Evolutionary conservation across 2,113 vertebrate species (phyloP), one percentile per base, ranked within the genome.

Genomic region (Irena cyanogastra): DNA sequence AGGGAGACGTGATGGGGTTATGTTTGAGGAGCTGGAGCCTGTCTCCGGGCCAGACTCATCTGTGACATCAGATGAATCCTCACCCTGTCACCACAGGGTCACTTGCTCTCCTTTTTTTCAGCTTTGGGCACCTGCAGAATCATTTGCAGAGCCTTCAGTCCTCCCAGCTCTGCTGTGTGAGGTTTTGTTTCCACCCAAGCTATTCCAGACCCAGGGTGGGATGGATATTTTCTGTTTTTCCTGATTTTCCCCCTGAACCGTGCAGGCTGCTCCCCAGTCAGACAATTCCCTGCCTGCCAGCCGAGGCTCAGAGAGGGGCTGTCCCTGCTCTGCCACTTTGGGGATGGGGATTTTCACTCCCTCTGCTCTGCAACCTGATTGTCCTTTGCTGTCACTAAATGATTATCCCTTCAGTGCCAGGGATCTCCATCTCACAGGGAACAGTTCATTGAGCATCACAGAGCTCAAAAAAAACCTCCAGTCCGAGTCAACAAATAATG

Each of bases 321-420:
- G 56, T 75, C 41, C 42, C 56, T 63, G 39, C 22, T 53, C 24
- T 66, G 60, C 14, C 52, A 44, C 52, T 37, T n/a, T 22, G 42
- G 52, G 39, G 20, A 52, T 31, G 22, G 39, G 53, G 16, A 83
- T 68, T 59, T 83, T 78, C 64, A 68, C 28, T 60, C 70, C 45
- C 56, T 19, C 6, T 74, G 31, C n/a, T 64, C 64, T 71, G 64
- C 69, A 94, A 41, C 71, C 39, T 56, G 21, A 5, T 26, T 77
- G 91, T 87, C 94, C 83, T 95, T 63, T 66, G 35, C 86, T 94
- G 80, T 87, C 80, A 89, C 69, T 41, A 35, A 68, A 76, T 41
- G 49, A 87, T 89, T 77, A 59, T 70, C 56, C 68, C 47, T 64
- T 87, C 89, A 71, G 26, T 26, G 31, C 65, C 83, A 81, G 53